phyloP scores from a whole-genome alignment of 2,113 vertebrate species.

The Tragelaphus scriptus region DNA sequence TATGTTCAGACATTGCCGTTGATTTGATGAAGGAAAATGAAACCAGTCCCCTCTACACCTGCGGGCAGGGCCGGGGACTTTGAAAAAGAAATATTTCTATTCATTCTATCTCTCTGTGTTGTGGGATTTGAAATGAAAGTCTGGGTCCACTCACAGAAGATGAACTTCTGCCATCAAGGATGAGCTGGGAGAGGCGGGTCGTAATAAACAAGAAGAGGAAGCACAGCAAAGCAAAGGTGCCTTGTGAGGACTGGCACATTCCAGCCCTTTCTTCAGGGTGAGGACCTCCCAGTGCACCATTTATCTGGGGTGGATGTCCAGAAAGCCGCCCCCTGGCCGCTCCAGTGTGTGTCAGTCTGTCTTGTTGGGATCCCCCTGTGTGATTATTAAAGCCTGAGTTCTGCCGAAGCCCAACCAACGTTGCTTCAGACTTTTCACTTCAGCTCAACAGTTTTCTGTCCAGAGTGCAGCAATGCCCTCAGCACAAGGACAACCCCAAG shows the following conservation, averaged over 20 bases:
- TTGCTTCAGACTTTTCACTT: background rate
- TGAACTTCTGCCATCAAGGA: background rate
- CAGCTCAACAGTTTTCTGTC: background rate
- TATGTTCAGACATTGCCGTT: slow-evolving; percentile 65
- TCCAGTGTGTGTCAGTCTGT: background rate
- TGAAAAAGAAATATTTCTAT: slow-evolving; percentile 51
- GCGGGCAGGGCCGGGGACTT: slow-evolving; percentile 65
- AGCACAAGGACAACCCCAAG: background rate
- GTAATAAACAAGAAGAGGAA: background rate
- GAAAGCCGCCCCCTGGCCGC: background rate
- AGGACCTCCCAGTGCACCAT: background rate
- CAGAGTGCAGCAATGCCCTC: background rate
- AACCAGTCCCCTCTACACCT: slow-evolving; percentile 65
- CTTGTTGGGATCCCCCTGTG: background rate
- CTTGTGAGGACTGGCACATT: background rate
- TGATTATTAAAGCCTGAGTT: background rate
- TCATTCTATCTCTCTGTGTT: slow-evolving; percentile 64
- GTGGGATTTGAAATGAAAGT: slow-evolving; percentile 57
- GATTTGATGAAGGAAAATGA: slow-evolving; percentile 76
- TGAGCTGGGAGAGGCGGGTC: background rate
- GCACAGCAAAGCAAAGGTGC: background rate
- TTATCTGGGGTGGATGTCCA: background rate
- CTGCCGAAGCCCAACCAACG: background rate
- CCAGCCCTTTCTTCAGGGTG: background rate
- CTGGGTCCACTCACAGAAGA: slow-evolving; percentile 48